Evolutionary conservation across 2,113 vertebrate species (phyloP), one percentile per base, ranked within the genome.

Genomic region (Syngnathus scovelli): DNA sequence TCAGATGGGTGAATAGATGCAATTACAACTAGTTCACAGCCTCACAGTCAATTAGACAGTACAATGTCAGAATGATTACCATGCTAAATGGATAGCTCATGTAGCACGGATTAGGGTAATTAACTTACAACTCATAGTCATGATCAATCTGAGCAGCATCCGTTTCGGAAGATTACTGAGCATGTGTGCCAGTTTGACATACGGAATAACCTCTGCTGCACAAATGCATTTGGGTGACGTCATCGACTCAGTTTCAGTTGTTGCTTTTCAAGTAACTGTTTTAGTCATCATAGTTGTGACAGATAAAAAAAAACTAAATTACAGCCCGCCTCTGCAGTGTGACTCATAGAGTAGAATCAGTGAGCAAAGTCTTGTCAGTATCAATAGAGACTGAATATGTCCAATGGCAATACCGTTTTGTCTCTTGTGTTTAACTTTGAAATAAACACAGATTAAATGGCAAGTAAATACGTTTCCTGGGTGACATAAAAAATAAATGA

Each of bases 1-100:
- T 86, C 71, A 78, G 78, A 73, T 16, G 66, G 64, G 81, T 83
- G 70, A 88, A 88, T 80, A 67, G 82, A 77, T 67, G 80, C 75
- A 82, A 81, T 84, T 84, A 84, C 70, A 60, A 78, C 49, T 56
- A 33, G 49, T 72, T 75, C 74, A 80, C 63, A 71, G 56, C 70
- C 69, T 71, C 71, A 73, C 75, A 84, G 76, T 77, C 71, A 70
- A 72, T 83, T 85, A 86, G 73, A 79, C 60, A 64, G 75, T 55
- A 75, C 67, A 78, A 63, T 84, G 68, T 80, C 67, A 76, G 71
- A 18, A 75, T 67, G 76, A 84, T 77, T 75, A 76, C 78, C 75
- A 51, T 84, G 69, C 72, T 72, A 84, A 83, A 83, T 76, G 67
- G 79, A 81, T 85, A 58, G 69, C 66, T 84, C 63, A 59, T 64